A percentile compares a stretch with the other conserved stretches of the same genome.
Conservation (phyloP, 2,888 invertebrate species). For the Trichopria drosophilae region DNA sequence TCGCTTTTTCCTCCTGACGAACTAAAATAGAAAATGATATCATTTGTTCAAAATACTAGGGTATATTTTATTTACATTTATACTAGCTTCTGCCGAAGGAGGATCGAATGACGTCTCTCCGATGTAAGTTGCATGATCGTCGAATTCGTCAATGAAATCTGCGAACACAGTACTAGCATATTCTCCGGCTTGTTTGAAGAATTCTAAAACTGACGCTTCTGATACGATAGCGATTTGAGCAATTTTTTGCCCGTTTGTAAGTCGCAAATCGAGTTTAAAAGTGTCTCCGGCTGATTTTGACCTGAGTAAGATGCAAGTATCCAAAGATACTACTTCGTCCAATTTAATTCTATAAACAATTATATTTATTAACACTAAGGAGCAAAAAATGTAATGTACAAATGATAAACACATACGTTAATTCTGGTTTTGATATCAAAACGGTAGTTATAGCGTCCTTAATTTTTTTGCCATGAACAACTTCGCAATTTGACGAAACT, state of each 20-base stretch:
- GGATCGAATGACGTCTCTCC: slow-evolving; percentile 48
- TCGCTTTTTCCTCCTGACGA: slow-evolving; percentile 51
- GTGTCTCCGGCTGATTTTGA: slow-evolving; percentile 37
- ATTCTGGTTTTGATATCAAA: slow-evolving; percentile 30
- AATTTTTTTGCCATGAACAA: slow-evolving; percentile 42
- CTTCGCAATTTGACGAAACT: slow-evolving; percentile 50
- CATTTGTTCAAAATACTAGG: not conserved
- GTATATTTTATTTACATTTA: slow-evolving; percentile 46
- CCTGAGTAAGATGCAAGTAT: slow-evolving; percentile 46
- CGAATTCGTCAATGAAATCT: slow-evolving; percentile 54
- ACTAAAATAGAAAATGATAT: slow-evolving; percentile 45
- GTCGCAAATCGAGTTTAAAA: slow-evolving; percentile 49
- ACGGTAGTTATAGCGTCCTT: slow-evolving; percentile 42
- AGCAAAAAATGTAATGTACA: slow-evolving; percentile 5
- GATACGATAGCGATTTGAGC: slow-evolving; percentile 54
- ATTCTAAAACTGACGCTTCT: slow-evolving; percentile 58
- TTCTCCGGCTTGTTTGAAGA: slow-evolving; percentile 58
- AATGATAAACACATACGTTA: slow-evolving; percentile 38
- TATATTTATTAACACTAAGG: not conserved
- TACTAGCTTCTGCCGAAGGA: slow-evolving; percentile 48
- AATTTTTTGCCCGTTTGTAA: slow-evolving; percentile 49
- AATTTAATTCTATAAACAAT: slow-evolving; percentile 46
- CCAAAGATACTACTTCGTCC: slow-evolving; percentile 51
- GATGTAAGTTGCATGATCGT: slow-evolving; percentile 52
- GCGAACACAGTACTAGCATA: slow-evolving; percentile 55